Percentiles rank a stretch among this genome's conserved stretches.
phyloP scores from a whole-genome alignment of 1,140 invertebrate genomes.

The Temnothorax longispinosus region DNA sequence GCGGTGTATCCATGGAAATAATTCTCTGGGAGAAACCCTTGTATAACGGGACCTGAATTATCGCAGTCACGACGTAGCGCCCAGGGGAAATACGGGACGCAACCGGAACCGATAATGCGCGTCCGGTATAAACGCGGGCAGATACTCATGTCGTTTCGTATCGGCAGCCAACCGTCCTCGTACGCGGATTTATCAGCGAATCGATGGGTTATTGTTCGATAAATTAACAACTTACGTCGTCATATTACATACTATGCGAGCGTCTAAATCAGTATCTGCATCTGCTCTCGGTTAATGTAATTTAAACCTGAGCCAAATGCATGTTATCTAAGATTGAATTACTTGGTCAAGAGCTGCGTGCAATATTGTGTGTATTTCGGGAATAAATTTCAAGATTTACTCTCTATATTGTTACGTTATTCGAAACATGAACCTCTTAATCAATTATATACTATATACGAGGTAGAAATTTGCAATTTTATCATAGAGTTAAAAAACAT shows the following conservation, averaged over 20 bases:
- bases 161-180: slow-evolving; percentile 4
- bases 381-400: not conserved
- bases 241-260: slow-evolving; percentile 39
- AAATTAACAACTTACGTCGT: slow-evolving; percentile 79
- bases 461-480: not conserved
- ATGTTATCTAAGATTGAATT: not conserved
- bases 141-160: slow-evolving; percentile 47
- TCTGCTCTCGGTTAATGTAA: not conserved
- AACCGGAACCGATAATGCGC: slow-evolving; percentile 79
- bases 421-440: not conserved
- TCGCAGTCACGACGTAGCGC: slow-evolving; percentile 75
- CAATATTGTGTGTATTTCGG: not conserved
- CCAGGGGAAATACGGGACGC: slow-evolving; percentile 79
- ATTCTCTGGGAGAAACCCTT: slow-evolving; percentile 41
- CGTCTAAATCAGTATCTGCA: not conserved
- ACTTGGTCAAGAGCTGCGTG: not conserved
- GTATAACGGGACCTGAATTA: slow-evolving; percentile 73
- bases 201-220: slow-evolving; percentile 76
- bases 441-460: not conserved
- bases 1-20: slow-evolving; percentile 53
- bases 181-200: slow-evolving; percentile 73
- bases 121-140: slow-evolving; percentile 70
- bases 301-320: not conserved
- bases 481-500: not conserved
- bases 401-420: not conserved